Base-by-base conservation (phyloP, 2,113 vertebrate genomes). In the Ramphastos sulfuratus region DNA sequence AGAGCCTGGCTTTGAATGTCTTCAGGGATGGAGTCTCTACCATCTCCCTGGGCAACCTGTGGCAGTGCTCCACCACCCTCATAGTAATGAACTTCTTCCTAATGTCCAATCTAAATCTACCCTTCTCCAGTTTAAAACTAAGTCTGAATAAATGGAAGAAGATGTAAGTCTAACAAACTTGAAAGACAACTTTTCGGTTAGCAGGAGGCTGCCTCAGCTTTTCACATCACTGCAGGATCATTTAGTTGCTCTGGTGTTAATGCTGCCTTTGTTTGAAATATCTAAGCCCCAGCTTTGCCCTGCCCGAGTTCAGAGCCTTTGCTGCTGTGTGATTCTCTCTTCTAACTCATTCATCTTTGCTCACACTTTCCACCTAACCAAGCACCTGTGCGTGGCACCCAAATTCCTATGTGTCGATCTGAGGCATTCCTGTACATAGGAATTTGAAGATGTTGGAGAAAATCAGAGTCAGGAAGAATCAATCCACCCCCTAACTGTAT, bases 401-500 rank as follows among this genome's bases (percentile, higher is more conserved):
- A 79, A 88, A 89, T 93, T 86, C 77, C 81, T 92, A 8, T 65
- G 61, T 30, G 23, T 79, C 55, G 18, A 81, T 39, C 33, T 31
- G 48, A 90, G 81, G 30, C 0, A 1, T 46, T 56, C 28, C 28
- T 42, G 12, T 44, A 61, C n/a, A n/a, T 35, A 94, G 59, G 35
- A 79, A 82, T 82, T 84, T 33, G 55, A 75, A 66, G 48, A 28
- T 82, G 80, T 65, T 90, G 95, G 84, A 94, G 74, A 58, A 88
- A 88, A 77, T 4, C 15, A n/a, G 28, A 84, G 74, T 96, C 65
- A 84, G 92, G 82, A 95, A 84, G 30, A 95, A 94, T 84, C 88
- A 96, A 92, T 93, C 77, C 1, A 21, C 65, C 54, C 18, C 15
- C 17, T 60, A 33, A 63, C 64, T 16, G 8, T 48, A 61, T 72